Evolutionary conservation across 2,113 vertebrate species (phyloP).

Genomic region (Channa argus): DNA sequence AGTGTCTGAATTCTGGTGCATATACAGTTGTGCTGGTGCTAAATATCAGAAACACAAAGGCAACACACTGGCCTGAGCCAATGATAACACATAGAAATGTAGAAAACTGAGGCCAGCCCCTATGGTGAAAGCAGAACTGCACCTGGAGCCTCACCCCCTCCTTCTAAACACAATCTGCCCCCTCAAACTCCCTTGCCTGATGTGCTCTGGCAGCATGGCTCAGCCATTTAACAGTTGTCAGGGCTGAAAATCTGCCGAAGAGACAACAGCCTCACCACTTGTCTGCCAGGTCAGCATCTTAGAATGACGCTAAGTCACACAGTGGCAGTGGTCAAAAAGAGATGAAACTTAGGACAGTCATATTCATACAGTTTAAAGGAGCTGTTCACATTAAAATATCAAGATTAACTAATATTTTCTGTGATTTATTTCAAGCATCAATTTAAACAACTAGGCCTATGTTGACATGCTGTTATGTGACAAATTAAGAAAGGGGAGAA

Average conservation of each 20-base stretch:
- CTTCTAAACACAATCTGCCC: constrained; percentile 1
- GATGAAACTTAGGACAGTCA: background rate
- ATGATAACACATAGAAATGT: background rate
- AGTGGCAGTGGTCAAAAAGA: background rate
- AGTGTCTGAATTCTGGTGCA: background rate
- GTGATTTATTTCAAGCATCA: constrained; percentile 3
- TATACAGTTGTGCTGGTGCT: background rate
- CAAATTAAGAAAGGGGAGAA: background rate
- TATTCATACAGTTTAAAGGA: background rate
- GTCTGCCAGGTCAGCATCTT: constrained; percentile 29
- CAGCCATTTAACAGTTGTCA: constrained; percentile 53
- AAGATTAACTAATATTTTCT: background rate
- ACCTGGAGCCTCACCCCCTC: too few species aligned
- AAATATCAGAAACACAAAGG: background rate
- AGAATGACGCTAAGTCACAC: background rate
- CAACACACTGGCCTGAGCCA: background rate
- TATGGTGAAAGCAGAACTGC: background rate
- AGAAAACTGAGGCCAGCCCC: background rate
- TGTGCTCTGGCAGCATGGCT: constrained; percentile 23
- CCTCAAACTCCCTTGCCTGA: constrained; percentile 12
- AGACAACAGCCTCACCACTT: constrained; percentile 20
- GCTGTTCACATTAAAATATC: background rate
- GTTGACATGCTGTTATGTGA: constrained; percentile 3
- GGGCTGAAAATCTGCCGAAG: constrained; percentile 10
- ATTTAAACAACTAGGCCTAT: background rate